Evolutionary conservation across 2,797 vertebrate genomes (phyloP), one percentile per base, ranked within the genome.

Genomic region (Anniella stebbinsi): DNA sequence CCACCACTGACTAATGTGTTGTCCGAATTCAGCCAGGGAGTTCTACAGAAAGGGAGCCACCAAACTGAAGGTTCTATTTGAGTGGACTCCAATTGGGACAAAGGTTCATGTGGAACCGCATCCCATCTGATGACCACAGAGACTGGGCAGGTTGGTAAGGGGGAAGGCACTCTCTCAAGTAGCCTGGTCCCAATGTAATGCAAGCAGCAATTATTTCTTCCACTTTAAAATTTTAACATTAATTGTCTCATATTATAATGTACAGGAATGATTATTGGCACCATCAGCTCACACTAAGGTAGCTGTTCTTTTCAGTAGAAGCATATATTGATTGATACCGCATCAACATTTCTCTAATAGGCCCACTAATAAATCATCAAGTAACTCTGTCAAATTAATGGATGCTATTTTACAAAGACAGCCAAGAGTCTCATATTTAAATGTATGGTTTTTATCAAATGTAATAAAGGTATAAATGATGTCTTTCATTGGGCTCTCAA

Each of bases 121-220:
- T 57, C 54, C 12, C 54, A 57, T 15, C 54, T 57, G 54, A 57
- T 57, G 54, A 15, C 60, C 21, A 6, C 23, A 63, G 4, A 4
- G 60, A 23, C 60, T 25, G 6, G 51, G 60, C 18, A 21, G 23
- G 60, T 23, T 63, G 60, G 21, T 63, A 23, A 63, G 60, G 7
- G 2, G 23, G 60, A 63, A 63, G 21, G 18, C 15, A 15, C 6
- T 23, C 4, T 21, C 23, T 63, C 60, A 63, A 25, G 60, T 63
- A 63, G 6, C 23, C 60, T 63, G 60, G 21, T 63, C 18, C 17
- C 25, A 88, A 93, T 94, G 94, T 96, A 95, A 96, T 94, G 95
- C 94, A 96, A 94, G 92, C 92, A 97, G 91, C 93, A 94, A 93
- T 95, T 94, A 93, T 96, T 94, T 96, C 13, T 83, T 13, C 41